phyloP scores from a whole-genome alignment of 2,888 invertebrate species.

The Acanthosepion lycidas region DNA sequence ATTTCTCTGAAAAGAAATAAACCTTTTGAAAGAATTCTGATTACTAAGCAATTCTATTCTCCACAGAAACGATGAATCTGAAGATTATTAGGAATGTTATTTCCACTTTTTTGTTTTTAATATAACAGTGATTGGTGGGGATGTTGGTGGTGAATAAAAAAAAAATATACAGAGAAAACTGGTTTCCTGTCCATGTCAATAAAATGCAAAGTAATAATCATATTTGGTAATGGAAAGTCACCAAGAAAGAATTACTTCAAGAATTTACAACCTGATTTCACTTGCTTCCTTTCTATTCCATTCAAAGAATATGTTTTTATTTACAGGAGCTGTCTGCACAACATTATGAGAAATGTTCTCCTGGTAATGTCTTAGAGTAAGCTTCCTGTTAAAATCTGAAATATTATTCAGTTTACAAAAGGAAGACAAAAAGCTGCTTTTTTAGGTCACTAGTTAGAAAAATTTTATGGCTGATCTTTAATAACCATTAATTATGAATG shows the following conservation, averaged over 20 bases:
- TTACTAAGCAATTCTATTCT: not conserved
- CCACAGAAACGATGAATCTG: not conserved
- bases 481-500: too few relatives aligned
- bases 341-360: not conserved
- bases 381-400: not conserved
- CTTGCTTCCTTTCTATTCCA: not conserved
- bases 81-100: not conserved
- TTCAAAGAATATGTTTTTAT: not conserved
- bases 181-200: conserved; percentile 11
- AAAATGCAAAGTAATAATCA: not conserved
- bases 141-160: not conserved
- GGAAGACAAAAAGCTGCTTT: not conserved
- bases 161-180: not conserved
- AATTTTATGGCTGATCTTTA: not conserved
- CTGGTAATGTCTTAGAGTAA: not conserved
- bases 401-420: not conserved
- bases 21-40: not conserved
- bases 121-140: not conserved
- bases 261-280: not conserved
- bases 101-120: not conserved
- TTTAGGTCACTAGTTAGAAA: not conserved
- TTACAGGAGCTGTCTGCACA: not conserved
- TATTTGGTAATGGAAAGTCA: conserved; percentile 4
- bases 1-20: not conserved
- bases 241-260: not conserved